These are phyloP conservation scores for Alectoris magna DNA, from an alignment of 2,797 vertebrate species.

Conservation along the genomic window DNA sequence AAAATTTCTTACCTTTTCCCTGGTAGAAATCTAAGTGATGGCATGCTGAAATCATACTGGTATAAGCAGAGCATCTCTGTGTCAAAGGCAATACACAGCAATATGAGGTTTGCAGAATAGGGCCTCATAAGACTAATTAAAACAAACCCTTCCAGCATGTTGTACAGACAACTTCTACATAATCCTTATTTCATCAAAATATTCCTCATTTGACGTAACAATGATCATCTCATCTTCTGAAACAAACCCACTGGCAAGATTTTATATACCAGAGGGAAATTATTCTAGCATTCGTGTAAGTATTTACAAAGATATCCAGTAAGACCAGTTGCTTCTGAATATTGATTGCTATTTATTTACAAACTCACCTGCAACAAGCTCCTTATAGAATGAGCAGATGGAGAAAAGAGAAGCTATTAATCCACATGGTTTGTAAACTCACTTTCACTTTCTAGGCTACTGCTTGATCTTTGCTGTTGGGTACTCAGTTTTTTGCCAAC, in stretches of 20 bases:
- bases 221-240: not conserved
- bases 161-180: not conserved
- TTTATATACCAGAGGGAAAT: not conserved
- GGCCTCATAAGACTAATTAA: not conserved
- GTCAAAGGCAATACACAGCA: not conserved
- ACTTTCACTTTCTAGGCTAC: not conserved
- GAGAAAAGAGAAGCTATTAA: not conserved
- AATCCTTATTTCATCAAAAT: slow-evolving; percentile 4
- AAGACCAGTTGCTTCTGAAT: not conserved
- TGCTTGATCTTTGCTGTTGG: not conserved
- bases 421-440: not conserved
- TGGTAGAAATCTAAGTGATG: not conserved
- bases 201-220: not conserved
- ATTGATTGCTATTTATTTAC: not conserved
- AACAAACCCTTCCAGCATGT: not conserved
- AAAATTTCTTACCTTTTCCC: not conserved
- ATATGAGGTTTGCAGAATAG: not conserved
- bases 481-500: not conserved
- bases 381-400: not conserved
- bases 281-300: not conserved
- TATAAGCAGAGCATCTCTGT: not conserved
- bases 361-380: not conserved
- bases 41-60: not conserved
- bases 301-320: not conserved
- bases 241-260: not conserved